Percentiles rank a stretch among this genome's conserved stretches.
Evolutionary conservation across 2,888 invertebrate species (phyloP).

Genomic region (Formica aserva): DNA sequence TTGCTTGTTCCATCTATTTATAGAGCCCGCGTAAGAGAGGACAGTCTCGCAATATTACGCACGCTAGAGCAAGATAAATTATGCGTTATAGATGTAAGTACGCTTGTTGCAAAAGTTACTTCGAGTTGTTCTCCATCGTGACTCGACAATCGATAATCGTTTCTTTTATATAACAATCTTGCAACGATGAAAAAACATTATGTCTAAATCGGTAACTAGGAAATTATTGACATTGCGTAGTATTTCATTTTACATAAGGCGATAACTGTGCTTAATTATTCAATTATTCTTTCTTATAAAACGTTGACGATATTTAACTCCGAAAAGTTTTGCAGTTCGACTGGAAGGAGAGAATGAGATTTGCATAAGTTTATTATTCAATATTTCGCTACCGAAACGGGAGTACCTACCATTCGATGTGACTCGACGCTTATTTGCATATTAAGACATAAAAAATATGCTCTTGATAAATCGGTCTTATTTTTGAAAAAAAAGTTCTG

Average conservation of each 20-base stretch:
- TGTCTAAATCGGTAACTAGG: not conserved
- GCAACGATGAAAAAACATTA: not conserved
- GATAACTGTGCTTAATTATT: not conserved
- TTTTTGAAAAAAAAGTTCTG: not conserved
- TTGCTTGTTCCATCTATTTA: constrained; percentile 61
- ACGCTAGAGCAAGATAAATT: constrained; percentile 18
- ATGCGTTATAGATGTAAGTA: constrained; percentile 31
- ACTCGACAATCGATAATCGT: not conserved
- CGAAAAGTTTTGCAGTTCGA: not conserved
- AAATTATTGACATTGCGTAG: not conserved
- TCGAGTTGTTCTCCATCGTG: not conserved
- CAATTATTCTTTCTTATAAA: not conserved
- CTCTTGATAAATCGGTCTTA: not conserved
- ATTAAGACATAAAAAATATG: not conserved
- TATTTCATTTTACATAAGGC: not conserved
- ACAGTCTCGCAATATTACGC: constrained; percentile 51
- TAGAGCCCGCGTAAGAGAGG: constrained; percentile 57
- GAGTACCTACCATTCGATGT: not conserved
- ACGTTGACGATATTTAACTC: not conserved
- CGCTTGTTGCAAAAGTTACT: not conserved
- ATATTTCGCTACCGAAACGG: not conserved
- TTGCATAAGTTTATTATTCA: constrained; percentile 4
- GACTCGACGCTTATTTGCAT: not conserved
- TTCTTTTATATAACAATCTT: not conserved
- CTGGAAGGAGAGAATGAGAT: not conserved